Conservation (phyloP, 2,888 invertebrate species). For the Pogonocherus hispidulus region DNA sequence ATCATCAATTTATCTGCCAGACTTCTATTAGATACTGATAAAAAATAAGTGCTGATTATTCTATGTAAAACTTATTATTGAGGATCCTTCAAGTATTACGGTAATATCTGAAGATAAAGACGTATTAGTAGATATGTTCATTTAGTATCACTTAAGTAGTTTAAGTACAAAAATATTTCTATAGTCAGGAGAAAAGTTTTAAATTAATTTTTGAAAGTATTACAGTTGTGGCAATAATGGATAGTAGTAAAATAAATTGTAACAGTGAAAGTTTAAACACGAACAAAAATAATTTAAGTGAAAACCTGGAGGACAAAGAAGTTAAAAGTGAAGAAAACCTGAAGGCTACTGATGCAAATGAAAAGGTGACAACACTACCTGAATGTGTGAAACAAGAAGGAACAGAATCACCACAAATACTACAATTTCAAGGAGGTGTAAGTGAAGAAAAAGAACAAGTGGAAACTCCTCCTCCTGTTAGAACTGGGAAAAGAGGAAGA, state of each 20-base stretch:
- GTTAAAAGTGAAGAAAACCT: neutral
- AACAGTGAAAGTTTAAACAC: neutral
- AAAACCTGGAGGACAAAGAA: neutral
- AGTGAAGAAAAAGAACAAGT: neutral
- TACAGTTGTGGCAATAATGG: neutral
- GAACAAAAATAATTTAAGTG: neutral
- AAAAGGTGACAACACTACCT: neutral
- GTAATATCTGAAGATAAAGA: neutral
- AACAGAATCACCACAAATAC: neutral
- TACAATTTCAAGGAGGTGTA: neutral
- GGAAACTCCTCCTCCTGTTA: neutral
- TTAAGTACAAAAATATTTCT: neutral
- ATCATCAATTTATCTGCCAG: too few relatives aligned
- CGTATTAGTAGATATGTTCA: neutral
- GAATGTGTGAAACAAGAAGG: neutral
- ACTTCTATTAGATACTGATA: neutral
- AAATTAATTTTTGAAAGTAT: neutral
- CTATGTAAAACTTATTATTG: conserved; percentile 2
- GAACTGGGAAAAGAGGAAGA: conserved; percentile 4
- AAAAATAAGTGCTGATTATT: neutral
- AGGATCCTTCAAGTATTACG: neutral
- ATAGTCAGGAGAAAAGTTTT: neutral
- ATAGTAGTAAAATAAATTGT: neutral
- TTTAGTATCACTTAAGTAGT: neutral
- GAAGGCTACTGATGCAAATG: neutral